These are phyloP conservation scores for Tetrapedia diversipes DNA, from an alignment of 2,888 invertebrate species.

Conservation along the genomic window DNA sequence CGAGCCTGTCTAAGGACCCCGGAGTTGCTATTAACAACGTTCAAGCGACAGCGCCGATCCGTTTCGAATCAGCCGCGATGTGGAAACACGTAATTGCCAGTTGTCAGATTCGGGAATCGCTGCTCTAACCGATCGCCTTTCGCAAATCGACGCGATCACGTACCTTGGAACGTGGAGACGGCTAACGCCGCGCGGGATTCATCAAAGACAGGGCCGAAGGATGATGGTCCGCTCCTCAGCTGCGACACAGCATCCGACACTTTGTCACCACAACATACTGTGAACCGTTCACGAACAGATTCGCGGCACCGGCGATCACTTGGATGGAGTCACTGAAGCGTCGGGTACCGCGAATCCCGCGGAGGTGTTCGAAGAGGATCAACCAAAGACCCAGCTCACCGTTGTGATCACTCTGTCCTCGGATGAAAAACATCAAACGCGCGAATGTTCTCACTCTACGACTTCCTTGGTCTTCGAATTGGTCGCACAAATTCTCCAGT, in stretches of 20 bases:
- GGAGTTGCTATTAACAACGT: background rate
- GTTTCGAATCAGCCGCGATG: conserved; percentile 12
- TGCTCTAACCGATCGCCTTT: background rate
- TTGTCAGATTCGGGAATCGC: conserved; percentile 16
- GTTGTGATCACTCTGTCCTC: conserved; percentile 27
- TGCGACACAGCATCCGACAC: conserved; percentile 39
- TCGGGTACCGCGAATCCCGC: conserved; percentile 13
- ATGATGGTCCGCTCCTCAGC: background rate
- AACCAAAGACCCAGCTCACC: conserved; percentile 34
- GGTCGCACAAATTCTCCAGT: background rate
- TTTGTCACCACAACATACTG: conserved; percentile 36
- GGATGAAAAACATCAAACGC: background rate
- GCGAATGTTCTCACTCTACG: conserved; percentile 8
- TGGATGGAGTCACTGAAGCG: conserved; percentile 14
- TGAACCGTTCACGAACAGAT: conserved; percentile 24
- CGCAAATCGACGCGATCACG: conserved; percentile 18
- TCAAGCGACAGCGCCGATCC: conserved; percentile 4
- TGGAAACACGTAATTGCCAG: conserved; percentile 24
- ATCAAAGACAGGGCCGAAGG: conserved; percentile 7
- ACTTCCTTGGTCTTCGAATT: background rate
- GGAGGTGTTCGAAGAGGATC: background rate
- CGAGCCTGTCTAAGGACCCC: background rate
- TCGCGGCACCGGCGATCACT: conserved; percentile 49
- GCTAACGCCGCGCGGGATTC: conserved; percentile 30
- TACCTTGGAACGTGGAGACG: conserved; percentile 57